phyloP scores from a whole-genome alignment of 2,888 invertebrate genomes.

The Pocota personata region DNA sequence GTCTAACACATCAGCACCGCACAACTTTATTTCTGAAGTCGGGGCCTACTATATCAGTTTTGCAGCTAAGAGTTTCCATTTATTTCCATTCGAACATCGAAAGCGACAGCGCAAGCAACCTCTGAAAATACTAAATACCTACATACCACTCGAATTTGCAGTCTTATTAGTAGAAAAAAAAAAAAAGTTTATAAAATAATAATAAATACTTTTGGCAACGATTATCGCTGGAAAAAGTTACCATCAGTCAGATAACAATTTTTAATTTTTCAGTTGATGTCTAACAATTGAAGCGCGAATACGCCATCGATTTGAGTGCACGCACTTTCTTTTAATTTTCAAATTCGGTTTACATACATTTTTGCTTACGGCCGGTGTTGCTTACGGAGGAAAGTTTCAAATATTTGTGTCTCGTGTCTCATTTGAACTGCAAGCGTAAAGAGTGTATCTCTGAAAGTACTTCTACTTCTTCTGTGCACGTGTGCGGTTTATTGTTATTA shows the following conservation, averaged over 20 bases:
- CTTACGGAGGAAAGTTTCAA: constrained; percentile 54
- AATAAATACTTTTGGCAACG: constrained; percentile 29
- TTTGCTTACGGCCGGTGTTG: constrained; percentile 21
- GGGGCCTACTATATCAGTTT: constrained; percentile 70
- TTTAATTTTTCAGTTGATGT: constrained; percentile 39
- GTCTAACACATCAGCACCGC: constrained; percentile 43
- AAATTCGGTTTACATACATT: constrained; percentile 5
- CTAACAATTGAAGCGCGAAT: constrained; percentile 43
- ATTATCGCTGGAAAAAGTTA: constrained; percentile 20
- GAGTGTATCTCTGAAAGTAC: background rate
- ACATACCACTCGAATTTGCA: constrained; percentile 36
- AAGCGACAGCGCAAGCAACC: constrained; percentile 61
- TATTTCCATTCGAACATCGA: constrained; percentile 70
- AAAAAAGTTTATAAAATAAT: constrained; percentile 7
- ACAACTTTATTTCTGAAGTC: constrained; percentile 58
- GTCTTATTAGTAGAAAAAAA: constrained; percentile 16
- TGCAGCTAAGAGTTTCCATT: constrained; percentile 60
- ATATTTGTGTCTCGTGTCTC: constrained; percentile 38
- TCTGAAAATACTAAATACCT: constrained; percentile 23
- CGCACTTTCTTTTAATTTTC: constrained; percentile 44
- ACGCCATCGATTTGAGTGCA: constrained; percentile 29
- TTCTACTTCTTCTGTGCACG: constrained; percentile 32
- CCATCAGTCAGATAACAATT: constrained; percentile 30
- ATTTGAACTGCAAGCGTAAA: background rate
- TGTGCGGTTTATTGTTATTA: constrained; percentile 19